Conservation (phyloP, 2,888 invertebrate species). For the Tuberolachnus salignus region DNA sequence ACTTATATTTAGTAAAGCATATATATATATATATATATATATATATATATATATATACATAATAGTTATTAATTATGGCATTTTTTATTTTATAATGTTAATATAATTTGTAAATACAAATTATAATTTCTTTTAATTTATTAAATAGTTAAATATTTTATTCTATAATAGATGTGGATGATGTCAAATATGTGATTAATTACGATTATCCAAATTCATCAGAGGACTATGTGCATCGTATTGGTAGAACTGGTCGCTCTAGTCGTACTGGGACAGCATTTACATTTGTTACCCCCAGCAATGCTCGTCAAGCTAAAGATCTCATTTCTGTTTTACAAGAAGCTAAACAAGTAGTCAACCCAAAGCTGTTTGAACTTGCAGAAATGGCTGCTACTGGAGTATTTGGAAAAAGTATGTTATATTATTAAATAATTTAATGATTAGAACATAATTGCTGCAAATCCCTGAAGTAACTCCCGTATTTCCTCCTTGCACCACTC, state of each 20-base stretch:
- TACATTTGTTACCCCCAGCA: constrained; percentile 91
- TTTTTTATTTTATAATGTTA: neutral
- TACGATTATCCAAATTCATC: constrained; percentile 97
- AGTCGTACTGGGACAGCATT: constrained; percentile 94
- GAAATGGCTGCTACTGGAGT: constrained; percentile 58
- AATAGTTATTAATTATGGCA: neutral
- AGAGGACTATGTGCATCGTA: constrained; percentile 96
- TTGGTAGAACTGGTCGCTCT: constrained; percentile 93
- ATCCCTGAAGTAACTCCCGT: too few species aligned
- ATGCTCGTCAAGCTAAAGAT: constrained; percentile 89
- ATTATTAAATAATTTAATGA: neutral
- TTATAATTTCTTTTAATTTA: neutral
- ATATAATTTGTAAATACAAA: too few species aligned
- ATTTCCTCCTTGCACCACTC: too few species aligned
- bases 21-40: neutral
- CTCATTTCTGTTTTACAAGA: constrained; percentile 89
- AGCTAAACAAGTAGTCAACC: constrained; percentile 93
- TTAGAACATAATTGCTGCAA: neutral
- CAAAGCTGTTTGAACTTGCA: constrained; percentile 66
- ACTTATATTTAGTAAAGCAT: too few species aligned
- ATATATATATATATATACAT: neutral
- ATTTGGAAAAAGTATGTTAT: constrained; percentile 57
- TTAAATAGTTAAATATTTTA: constrained; percentile 19
- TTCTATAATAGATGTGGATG: constrained; percentile 84
- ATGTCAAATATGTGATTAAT: constrained; percentile 99